These are phyloP conservation scores for Cyprinodon tularosa DNA, from an alignment of 2,113 vertebrate genomes.

Conservation along the genomic window DNA sequence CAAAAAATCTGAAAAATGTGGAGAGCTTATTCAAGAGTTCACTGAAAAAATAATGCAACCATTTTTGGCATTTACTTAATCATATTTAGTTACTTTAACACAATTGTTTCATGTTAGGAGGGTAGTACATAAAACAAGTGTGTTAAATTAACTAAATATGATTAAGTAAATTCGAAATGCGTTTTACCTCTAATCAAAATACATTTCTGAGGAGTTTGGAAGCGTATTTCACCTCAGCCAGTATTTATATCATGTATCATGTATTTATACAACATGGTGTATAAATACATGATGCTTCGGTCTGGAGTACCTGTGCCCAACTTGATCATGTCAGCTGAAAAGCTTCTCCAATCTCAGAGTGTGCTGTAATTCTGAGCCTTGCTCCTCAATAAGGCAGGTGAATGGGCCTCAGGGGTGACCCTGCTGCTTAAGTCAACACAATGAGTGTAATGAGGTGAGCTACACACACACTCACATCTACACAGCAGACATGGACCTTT, in stretches of 20 bases:
- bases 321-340: slow-evolving; percentile 14
- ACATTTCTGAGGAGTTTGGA: slow-evolving; percentile 29
- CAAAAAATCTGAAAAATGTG: no score
- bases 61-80: no score
- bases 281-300: background rate
- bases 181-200: slow-evolving; percentile 20
- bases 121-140: no score
- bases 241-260: background rate
- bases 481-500: slow-evolving; percentile 48
- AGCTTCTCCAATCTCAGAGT: slow-evolving; percentile 16
- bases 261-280: no score
- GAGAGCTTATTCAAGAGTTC: no score
- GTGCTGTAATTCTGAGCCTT: slow-evolving; percentile 58
- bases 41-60: no score
- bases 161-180: no score
- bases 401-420: slow-evolving; percentile 59
- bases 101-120: no score
- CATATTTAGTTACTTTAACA: no score
- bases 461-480: slow-evolving; percentile 33
- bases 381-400: slow-evolving; percentile 57
- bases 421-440: slow-evolving; percentile 73
- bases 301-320: slow-evolving; percentile 8
- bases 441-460: slow-evolving; percentile 72
- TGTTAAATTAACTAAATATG: no score
- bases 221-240: background rate